These are phyloP conservation scores for Mycetomoellerius zeteki DNA, from an alignment of 1,140 invertebrate species.

Conservation along the genomic window DNA sequence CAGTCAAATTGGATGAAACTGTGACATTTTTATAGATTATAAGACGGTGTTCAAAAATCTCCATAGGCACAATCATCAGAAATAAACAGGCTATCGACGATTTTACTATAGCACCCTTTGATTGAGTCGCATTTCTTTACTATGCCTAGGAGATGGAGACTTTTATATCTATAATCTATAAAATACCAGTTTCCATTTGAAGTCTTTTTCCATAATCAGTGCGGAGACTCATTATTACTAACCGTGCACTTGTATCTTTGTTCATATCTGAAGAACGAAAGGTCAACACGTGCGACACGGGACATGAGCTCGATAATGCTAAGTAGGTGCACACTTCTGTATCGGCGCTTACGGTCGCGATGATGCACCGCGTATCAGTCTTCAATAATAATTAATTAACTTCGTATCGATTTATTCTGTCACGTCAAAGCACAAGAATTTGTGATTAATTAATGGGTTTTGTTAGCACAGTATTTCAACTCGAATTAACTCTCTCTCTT, in stretches of 20 bases:
- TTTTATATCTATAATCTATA: no score
- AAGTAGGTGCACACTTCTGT: neutral
- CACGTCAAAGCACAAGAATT: neutral
- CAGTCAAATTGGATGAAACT: no score
- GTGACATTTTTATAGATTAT: no score
- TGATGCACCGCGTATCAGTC: slow-evolving; percentile 15
- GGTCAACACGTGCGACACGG: slow-evolving; percentile 16
- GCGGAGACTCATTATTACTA: neutral
- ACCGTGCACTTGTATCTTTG: neutral
- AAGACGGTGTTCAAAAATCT: no score
- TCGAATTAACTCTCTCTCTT: neutral
- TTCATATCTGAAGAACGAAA: neutral
- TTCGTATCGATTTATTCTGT: slow-evolving; percentile 18
- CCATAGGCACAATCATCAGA: no score
- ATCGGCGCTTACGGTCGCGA: neutral
- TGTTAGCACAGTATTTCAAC: neutral
- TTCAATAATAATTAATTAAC: slow-evolving; percentile 32
- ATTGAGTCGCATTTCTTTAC: no score
- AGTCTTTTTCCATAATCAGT: no score
- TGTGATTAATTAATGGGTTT: neutral
- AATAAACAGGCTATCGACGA: no score
- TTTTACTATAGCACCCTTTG: no score
- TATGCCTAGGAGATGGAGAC: no score
- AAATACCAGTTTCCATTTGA: no score
- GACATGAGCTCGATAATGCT: slow-evolving; percentile 8